Evolutionary conservation across 2,888 invertebrate species (phyloP), one percentile per base, ranked within the genome.

Genomic region (Drosophila diplacantha): DNA sequence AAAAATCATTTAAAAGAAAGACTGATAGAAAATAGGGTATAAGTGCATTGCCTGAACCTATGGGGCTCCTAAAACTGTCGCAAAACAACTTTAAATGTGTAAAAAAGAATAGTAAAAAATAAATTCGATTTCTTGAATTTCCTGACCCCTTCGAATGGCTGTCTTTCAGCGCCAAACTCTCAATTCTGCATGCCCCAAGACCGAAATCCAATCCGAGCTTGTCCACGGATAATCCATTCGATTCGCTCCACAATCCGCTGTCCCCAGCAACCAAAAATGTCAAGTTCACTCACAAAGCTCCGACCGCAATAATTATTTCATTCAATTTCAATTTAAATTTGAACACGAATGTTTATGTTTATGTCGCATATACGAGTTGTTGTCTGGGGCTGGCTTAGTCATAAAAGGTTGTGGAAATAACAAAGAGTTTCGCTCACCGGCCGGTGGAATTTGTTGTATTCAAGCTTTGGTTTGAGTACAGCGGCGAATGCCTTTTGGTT

Each of bases 261-360:
- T 18, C 29, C 32, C 51, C 53, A 66, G 57, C 64, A 50, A 63
- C 59, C 58, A 74, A 83, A 77, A 83, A 78, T 81, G 79, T 83
- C 83, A 81, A 83, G 78, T 77, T 81, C 79, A 71, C 35, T 66
- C 51, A 46, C 52, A 72, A 71, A 75, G 74, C 60, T 70, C 67
- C 70, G 49, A 71, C 63, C 74, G 63, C 61, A 54, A 78, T 75
- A 81, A 80, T 81, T 80, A 81, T 81, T 78, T 79, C 76, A 81
- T 76, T 73, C 83, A 71, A 73, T 67, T 75, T 82, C 65, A 67
- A 74, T 71, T 79, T 66, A n/a, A 43, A 39, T 59, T 20, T 46
- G 74, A 76, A 74, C 81, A 74, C 60, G 65, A 80, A 77, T 81
- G 65, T 76, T 76, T 75, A 73, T 74, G 57, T 61, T 64, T 46